A percentile compares a stretch with the other conserved stretches of the same genome.
Evolutionary conservation across 2,113 vertebrate species (phyloP).

Genomic region (Tachysurus vachellii): DNA sequence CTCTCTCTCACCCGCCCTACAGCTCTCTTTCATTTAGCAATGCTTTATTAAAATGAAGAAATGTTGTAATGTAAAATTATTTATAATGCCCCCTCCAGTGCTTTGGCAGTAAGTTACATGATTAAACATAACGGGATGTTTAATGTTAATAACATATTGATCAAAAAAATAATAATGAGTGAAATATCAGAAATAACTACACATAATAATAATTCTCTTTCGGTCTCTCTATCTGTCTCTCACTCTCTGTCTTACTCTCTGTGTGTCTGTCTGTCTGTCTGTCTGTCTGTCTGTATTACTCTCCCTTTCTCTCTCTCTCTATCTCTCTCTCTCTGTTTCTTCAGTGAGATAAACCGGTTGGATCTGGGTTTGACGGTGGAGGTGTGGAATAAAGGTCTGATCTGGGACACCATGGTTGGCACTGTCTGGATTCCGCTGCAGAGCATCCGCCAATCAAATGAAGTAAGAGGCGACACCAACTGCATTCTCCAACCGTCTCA

Average conservation of each 20-base stretch:
- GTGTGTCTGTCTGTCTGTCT: not conserved
- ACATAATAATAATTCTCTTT: too few relatives aligned
- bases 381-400: constrained; percentile 98
- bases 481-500: not conserved
- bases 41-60: constrained; percentile 10
- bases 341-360: constrained; percentile 92
- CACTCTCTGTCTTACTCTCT: not conserved
- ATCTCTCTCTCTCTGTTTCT: not conserved
- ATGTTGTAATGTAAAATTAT: not conserved
- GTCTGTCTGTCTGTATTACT: constrained; percentile 19
- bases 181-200: too few relatives aligned
- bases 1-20: not conserved
- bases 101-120: not conserved
- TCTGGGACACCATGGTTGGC: constrained; percentile 99
- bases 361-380: constrained; percentile 94
- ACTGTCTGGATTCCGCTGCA: constrained; percentile 91
- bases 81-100: not conserved
- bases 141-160: not conserved
- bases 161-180: too few relatives aligned
- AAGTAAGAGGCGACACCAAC: constrained; percentile 69
- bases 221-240: not conserved
- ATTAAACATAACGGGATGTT: not conserved
- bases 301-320: not conserved
- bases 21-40: constrained; percentile 2
- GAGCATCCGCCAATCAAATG: constrained; percentile 94